phyloP scores from a whole-genome alignment of 2,888 invertebrate species.

The Elgonia sp. region DNA sequence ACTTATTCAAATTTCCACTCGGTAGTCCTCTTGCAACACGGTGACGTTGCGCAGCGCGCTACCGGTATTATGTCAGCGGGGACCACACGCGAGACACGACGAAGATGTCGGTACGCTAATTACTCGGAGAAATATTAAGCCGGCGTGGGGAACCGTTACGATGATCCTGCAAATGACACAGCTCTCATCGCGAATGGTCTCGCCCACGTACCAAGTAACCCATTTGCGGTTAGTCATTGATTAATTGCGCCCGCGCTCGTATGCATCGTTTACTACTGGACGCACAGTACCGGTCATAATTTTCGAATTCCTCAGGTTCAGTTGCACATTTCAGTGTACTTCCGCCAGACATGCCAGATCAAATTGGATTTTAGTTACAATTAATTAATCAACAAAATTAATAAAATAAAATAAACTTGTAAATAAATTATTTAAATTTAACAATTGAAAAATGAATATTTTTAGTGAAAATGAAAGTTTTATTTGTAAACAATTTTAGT shows the following conservation, averaged over 20 bases:
- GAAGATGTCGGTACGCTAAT: slow-evolving; percentile 71
- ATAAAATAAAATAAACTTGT: too few species aligned
- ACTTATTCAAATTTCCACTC: slow-evolving; percentile 66
- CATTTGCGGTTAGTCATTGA: slow-evolving; percentile 64
- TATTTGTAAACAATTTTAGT: too few species aligned
- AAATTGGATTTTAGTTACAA: too few species aligned
- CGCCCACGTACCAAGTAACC: slow-evolving; percentile 63
- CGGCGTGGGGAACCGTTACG: slow-evolving; percentile 65
- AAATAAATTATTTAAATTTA: too few species aligned
- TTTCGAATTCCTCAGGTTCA: slow-evolving; percentile 51
- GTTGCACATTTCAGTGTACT: neutral
- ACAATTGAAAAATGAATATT: too few species aligned
- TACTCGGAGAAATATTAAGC: slow-evolving; percentile 69
- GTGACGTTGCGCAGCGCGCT: slow-evolving; percentile 53
- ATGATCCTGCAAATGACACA: slow-evolving; percentile 68
- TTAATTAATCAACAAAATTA: too few species aligned
- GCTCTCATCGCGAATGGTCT: slow-evolving; percentile 56
- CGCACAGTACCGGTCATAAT: slow-evolving; percentile 33
- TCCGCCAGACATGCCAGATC: too few species aligned
- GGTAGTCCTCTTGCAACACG: slow-evolving; percentile 60
- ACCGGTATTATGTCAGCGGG: slow-evolving; percentile 71
- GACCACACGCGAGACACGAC: slow-evolving; percentile 74
- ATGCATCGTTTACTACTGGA: slow-evolving; percentile 58
- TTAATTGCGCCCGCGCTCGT: slow-evolving; percentile 58
- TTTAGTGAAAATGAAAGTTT: too few species aligned